A percentile compares a stretch with the other conserved stretches of the same genome.
Evolutionary conservation across 1,140 invertebrate genomes (phyloP).

Genomic region (Drosophila ananassae): DNA sequence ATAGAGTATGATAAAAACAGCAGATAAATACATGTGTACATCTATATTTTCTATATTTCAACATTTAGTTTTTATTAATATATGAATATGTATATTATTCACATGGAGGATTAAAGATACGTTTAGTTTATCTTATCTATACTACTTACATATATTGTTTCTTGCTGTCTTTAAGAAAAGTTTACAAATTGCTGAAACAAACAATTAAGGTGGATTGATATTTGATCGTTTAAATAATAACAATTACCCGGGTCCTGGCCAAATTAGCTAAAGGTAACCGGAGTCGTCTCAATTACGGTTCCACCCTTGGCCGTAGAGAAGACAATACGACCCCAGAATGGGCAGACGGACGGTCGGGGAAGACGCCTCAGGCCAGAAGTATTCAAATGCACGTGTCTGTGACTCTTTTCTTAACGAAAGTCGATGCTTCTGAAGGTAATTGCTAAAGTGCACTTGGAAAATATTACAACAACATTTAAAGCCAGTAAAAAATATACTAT

Average conservation of each 20-base stretch:
- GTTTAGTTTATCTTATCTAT: too few species aligned
- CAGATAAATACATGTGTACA: too few species aligned
- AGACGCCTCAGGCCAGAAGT: slow-evolving; percentile 21
- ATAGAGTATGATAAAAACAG: too few species aligned
- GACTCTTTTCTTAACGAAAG: slow-evolving; percentile 37
- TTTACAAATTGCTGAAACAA: slow-evolving; percentile 2
- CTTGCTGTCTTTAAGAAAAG: too few species aligned
- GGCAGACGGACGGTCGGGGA: slow-evolving; percentile 16
- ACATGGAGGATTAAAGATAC: too few species aligned
- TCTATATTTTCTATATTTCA: background rate
- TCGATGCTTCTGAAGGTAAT: slow-evolving; percentile 9
- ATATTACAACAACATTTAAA: background rate
- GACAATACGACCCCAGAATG: slow-evolving; percentile 1
- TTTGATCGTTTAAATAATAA: slow-evolving; percentile 51
- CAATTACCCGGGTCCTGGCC: slow-evolving; percentile 46
- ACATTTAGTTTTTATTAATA: background rate
- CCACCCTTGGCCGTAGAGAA: background rate
- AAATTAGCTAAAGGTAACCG: slow-evolving; percentile 37
- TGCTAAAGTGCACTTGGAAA: slow-evolving; percentile 9
- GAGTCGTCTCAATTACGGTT: slow-evolving; percentile 54
- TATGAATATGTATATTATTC: too few species aligned
- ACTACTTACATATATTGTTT: too few species aligned
- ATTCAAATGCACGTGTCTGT: slow-evolving; percentile 42
- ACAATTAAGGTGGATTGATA: slow-evolving; percentile 41
- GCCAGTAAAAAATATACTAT: background rate